phyloP scores from a whole-genome alignment of 2,797 vertebrate genomes.

The Dipus sagitta region DNA sequence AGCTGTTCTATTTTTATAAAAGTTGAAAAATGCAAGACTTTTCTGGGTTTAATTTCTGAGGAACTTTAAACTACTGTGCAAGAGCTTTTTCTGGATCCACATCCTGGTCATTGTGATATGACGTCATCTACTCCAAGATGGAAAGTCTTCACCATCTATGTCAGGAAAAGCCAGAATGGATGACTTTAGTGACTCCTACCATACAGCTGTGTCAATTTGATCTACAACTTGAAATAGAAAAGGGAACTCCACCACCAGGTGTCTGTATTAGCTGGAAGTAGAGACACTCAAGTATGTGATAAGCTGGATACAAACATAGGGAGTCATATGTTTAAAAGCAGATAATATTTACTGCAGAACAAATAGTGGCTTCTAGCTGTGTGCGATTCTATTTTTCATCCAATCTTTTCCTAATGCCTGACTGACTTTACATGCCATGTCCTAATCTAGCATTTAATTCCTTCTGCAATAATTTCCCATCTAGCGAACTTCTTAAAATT shows the following conservation, averaged over 20 bases:
- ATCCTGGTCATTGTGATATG: not conserved
- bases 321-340: not conserved
- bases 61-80: not conserved
- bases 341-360: not conserved
- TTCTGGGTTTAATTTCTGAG: not conserved
- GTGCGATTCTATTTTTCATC: not conserved
- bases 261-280: not conserved
- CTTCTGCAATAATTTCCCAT: not conserved
- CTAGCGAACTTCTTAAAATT: not conserved
- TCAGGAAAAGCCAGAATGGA: not conserved
- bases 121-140: not conserved
- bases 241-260: not conserved
- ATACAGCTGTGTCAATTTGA: not conserved
- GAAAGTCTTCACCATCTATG: not conserved
- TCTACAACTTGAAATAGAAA: constrained; percentile 35
- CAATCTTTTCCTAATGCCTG: not conserved
- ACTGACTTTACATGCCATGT: not conserved
- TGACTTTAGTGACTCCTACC: not conserved
- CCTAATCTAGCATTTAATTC: not conserved
- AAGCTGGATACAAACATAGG: not conserved
- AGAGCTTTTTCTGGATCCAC: not conserved
- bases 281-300: not conserved
- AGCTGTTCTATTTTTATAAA: not conserved
- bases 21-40: not conserved
- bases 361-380: not conserved